Conservation (phyloP, 2,113 vertebrate species). For the Tauraco erythrolophus region DNA sequence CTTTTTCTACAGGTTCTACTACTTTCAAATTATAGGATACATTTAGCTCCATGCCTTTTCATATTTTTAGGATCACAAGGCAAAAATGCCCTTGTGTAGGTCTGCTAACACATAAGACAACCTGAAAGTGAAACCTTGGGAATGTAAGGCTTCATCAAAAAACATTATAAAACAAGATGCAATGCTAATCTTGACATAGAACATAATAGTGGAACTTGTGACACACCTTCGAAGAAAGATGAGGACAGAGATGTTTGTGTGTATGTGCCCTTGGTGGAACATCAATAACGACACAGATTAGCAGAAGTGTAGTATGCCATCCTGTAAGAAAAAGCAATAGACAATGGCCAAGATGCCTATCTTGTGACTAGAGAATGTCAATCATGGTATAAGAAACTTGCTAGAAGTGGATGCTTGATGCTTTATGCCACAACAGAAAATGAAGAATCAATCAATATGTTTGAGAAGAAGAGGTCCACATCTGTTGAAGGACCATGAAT, state of each 20-base stretch:
- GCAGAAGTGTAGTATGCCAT: background rate
- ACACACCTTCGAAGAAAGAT: background rate
- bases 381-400: background rate
- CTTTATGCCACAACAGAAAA: background rate
- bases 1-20: background rate
- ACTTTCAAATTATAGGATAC: background rate
- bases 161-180: background rate
- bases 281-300: background rate
- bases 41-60: background rate
- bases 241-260: background rate
- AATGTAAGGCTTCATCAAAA: background rate
- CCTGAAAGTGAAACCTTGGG: background rate
- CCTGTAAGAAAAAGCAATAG: background rate
- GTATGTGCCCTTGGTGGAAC: background rate
- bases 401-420: background rate
- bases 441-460: background rate
- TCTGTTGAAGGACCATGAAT: background rate
- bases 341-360: background rate
- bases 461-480: background rate
- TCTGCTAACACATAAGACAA: background rate
- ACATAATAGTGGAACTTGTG: background rate
- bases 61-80: background rate
- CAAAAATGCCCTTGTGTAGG: fast-evolving
- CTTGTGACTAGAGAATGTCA: background rate
- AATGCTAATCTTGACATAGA: background rate